Conservation (phyloP, 2,888 invertebrate species). For the Synergus laeviventris region DNA sequence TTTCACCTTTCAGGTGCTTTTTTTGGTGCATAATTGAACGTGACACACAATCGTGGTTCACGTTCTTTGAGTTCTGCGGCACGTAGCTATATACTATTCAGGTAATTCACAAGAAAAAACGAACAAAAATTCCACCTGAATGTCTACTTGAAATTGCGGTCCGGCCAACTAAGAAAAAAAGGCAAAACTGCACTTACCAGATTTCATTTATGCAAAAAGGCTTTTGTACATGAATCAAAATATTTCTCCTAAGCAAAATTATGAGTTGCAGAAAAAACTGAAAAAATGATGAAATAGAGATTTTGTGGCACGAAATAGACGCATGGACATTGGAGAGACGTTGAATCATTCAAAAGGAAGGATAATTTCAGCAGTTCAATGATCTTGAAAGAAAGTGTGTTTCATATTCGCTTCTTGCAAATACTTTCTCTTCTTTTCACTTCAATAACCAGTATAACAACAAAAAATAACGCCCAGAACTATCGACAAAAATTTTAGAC, state of each 20-base stretch:
- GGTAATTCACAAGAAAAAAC: slow-evolving; percentile 20
- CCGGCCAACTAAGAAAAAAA: not conserved
- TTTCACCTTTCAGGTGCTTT: slow-evolving; percentile 11
- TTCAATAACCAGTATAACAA: not conserved
- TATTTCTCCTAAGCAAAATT: not conserved
- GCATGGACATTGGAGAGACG: not conserved
- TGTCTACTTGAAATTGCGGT: slow-evolving; percentile 13
- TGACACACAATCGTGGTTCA: slow-evolving; percentile 16
- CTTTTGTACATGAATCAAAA: not conserved
- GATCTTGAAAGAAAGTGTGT: slow-evolving; percentile 35
- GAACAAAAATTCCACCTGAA: slow-evolving; percentile 11
- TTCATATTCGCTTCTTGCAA: slow-evolving; percentile 2
- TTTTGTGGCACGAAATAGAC: not conserved
- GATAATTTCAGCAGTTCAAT: slow-evolving; percentile 31
- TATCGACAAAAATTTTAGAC: not conserved
- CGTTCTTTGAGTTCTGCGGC: not conserved
- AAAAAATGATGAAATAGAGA: not conserved
- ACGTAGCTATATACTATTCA: not conserved
- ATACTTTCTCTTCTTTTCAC: slow-evolving; percentile 21
- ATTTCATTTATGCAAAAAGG: not conserved
- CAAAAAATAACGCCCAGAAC: not conserved
- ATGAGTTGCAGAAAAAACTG: not conserved
- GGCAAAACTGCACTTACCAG: not conserved
- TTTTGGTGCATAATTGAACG: slow-evolving; percentile 8
- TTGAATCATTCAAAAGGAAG: slow-evolving; percentile 21